Conservation (phyloP, 2,797 vertebrate genomes). For the Tachyglossus aculeatus region DNA sequence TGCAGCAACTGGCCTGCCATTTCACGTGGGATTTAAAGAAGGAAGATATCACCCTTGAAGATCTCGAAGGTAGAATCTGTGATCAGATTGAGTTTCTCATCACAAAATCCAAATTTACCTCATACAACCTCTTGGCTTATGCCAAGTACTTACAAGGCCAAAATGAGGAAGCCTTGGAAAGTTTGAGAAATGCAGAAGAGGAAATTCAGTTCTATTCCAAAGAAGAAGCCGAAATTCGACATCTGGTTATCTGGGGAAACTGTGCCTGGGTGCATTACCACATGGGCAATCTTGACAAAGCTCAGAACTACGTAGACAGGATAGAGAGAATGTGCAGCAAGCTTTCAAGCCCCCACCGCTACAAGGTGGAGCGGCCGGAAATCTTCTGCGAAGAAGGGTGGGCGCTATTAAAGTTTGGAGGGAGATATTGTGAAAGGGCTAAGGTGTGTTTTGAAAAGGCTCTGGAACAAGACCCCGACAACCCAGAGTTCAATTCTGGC, state of each 20-base stretch:
- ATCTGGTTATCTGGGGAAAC: conserved; percentile 78
- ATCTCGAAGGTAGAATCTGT: conserved; percentile 64
- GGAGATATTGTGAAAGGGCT: conserved; percentile 65
- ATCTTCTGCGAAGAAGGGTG: conserved; percentile 79
- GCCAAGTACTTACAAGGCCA: conserved; percentile 70
- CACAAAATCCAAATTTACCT: conserved; percentile 2
- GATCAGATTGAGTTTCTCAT: conserved; percentile 62
- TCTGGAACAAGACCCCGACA: conserved; percentile 70
- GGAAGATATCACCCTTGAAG: conserved; percentile 59
- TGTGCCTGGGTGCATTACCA: conserved; percentile 79
- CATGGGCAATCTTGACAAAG: conserved; percentile 58
- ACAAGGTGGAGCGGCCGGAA: conserved; percentile 61
- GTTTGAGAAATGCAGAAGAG: conserved; percentile 73
- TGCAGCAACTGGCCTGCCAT: conserved; percentile 78
- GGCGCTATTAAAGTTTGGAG: conserved; percentile 74
- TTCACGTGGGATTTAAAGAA: conserved; percentile 80
- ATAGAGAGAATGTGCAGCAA: conserved; percentile 58
- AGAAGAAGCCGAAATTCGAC: conserved; percentile 55
- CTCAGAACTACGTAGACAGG: conserved; percentile 68
- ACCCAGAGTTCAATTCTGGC: conserved; percentile 72
- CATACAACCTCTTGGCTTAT: conserved; percentile 74
- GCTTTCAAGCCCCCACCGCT: conserved; percentile 15
- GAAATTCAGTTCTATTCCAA: conserved; percentile 33
- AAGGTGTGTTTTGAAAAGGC: conserved; percentile 77
- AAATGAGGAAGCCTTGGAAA: conserved; percentile 69